These are phyloP conservation scores for Hemiprocne comata DNA, from an alignment of 2,113 vertebrate genomes.

Conservation along the genomic window DNA sequence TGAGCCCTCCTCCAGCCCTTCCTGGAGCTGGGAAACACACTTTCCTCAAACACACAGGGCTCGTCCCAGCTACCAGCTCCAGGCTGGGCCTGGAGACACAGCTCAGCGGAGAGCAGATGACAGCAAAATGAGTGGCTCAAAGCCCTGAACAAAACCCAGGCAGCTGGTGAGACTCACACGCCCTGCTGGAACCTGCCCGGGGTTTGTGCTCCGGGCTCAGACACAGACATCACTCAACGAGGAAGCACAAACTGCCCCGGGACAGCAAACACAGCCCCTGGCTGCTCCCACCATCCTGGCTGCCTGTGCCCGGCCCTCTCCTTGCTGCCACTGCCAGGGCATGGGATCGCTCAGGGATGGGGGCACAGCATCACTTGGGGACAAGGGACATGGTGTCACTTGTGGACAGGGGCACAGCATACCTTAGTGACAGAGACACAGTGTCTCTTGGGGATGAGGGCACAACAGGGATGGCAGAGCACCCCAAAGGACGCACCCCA, in stretches of 20 bases:
- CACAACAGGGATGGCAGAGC: too few relatives aligned
- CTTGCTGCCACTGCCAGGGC: not conserved
- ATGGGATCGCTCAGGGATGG: not conserved
- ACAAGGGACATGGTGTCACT: not conserved
- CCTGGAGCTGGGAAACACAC: not conserved
- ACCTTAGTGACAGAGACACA: fast-evolving
- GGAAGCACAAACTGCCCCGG: not conserved
- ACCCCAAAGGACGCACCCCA: not conserved
- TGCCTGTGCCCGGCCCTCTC: not conserved
- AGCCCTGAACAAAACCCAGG: not conserved
- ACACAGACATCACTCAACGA: not conserved
- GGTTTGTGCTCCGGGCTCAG: not conserved
- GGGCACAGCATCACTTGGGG: too few relatives aligned
- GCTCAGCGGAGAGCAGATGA: not conserved
- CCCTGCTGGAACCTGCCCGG: not conserved
- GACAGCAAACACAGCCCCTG: not conserved
- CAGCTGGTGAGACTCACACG: not conserved
- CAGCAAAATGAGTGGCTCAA: not conserved
- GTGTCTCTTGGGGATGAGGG: not conserved
- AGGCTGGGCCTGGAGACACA: not conserved
- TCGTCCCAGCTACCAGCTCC: not conserved
- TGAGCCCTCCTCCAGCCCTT: fast-evolving
- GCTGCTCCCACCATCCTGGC: not conserved
- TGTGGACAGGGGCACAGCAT: not conserved
- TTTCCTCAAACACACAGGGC: not conserved